Conservation (phyloP, 1,140 invertebrate genomes). For the Nautilus pompilius region DNA sequence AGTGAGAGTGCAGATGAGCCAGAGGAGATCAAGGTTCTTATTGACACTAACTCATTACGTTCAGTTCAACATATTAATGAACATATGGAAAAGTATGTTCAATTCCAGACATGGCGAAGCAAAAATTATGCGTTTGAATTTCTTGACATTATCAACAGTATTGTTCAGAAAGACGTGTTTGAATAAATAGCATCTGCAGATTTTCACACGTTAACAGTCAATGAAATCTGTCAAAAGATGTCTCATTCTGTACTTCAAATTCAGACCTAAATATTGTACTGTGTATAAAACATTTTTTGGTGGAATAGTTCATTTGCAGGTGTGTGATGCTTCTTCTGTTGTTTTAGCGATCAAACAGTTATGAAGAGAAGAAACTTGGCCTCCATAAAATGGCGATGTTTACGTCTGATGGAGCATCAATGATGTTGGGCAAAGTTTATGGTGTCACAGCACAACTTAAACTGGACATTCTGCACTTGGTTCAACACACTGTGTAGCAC, state of each 20-base stretch:
- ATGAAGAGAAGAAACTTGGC: neutral
- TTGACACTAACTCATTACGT: neutral
- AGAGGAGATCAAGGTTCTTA: neutral
- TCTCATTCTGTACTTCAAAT: neutral
- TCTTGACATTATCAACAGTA: neutral
- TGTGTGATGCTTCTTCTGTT: neutral
- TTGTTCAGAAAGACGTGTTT: neutral
- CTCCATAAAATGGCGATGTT: neutral
- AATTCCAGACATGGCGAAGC: neutral
- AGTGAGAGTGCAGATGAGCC: neutral
- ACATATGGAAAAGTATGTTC: neutral
- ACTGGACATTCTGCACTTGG: neutral
- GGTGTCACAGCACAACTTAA: neutral
- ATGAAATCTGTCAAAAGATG: neutral
- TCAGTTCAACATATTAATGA: neutral
- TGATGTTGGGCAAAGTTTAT: neutral
- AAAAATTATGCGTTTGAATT: neutral
- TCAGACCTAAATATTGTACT: neutral
- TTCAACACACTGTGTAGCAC: neutral
- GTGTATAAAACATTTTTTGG: neutral
- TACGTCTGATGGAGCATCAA: neutral
- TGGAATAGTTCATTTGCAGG: neutral
- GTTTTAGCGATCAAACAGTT: neutral
- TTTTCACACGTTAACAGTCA: neutral
- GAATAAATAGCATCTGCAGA: neutral